Percentiles rank a stretch among this genome's conserved stretches.
These are phyloP conservation scores for Epiblema foenella DNA, from an alignment of 2,888 invertebrate species.

Conservation along the genomic window DNA sequence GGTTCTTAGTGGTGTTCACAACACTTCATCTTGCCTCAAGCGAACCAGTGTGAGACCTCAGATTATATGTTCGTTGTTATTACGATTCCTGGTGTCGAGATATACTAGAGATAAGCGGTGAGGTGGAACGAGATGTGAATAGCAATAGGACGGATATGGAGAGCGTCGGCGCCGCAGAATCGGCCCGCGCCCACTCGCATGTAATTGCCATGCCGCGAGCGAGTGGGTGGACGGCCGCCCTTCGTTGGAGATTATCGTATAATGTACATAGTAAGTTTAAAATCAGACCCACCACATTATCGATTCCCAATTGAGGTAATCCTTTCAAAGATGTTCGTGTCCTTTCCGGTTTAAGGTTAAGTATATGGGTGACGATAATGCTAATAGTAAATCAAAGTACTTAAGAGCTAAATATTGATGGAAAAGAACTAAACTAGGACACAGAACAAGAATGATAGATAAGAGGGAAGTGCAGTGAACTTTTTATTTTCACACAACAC, in stretches of 20 bases:
- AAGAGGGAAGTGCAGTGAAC: too few relatives aligned
- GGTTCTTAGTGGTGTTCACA: too few relatives aligned
- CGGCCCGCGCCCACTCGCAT: constrained; percentile 61
- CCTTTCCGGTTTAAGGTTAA: not conserved
- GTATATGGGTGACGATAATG: too few relatives aligned
- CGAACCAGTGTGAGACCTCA: too few relatives aligned
- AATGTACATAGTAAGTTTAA: constrained; percentile 30
- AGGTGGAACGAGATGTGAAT: too few relatives aligned
- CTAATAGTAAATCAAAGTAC: not conserved
- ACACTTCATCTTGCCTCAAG: too few relatives aligned
- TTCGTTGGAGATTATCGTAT: constrained; percentile 43
- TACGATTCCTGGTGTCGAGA: too few relatives aligned
- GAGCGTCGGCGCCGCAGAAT: constrained; percentile 64
- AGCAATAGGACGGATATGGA: constrained; percentile 52
- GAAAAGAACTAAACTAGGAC: not conserved
- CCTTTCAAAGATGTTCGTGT: not conserved
- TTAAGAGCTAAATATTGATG: not conserved
- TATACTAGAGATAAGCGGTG: too few relatives aligned
- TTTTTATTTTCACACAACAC: too few relatives aligned
- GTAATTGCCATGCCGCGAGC: constrained; percentile 56
- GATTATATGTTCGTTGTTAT: too few relatives aligned
- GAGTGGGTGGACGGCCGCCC: constrained; percentile 55
- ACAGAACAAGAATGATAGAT: not conserved
- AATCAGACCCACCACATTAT: constrained; percentile 39
- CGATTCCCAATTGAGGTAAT: constrained; percentile 8